Conservation (phyloP, 2,888 invertebrate genomes). For the Tenthredo mesomela region DNA sequence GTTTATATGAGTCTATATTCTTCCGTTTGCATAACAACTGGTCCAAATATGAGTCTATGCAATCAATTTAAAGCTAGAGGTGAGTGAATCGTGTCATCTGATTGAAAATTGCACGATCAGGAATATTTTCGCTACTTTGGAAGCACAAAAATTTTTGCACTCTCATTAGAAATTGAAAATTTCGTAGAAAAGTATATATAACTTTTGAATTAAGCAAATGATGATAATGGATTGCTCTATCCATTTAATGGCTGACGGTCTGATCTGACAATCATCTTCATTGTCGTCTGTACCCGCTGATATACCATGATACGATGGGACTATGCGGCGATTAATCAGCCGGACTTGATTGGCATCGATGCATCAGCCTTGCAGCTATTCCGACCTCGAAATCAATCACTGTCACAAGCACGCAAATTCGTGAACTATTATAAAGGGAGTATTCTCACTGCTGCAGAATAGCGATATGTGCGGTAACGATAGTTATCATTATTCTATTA, state of each 20-base stretch:
- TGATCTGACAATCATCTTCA: conserved; percentile 17
- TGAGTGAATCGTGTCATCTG: neutral
- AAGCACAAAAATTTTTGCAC: neutral
- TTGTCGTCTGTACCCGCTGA: neutral
- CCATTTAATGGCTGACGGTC: neutral
- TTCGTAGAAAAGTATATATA: neutral
- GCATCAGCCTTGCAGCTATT: conserved; percentile 1
- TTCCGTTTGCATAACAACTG: neutral
- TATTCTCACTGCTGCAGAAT: neutral
- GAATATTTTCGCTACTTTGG: neutral
- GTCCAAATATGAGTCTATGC: neutral
- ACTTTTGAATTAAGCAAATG: neutral
- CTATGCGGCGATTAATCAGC: neutral
- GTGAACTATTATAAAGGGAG: neutral
- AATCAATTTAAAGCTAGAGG: neutral
- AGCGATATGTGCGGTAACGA: neutral
- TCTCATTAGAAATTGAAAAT: neutral
- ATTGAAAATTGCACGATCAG: neutral
- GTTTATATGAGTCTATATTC: neutral
- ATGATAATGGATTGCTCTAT: neutral
- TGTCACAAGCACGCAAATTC: neutral
- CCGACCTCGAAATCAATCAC: neutral
- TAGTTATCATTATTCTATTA: neutral
- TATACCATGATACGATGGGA: neutral
- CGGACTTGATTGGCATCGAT: conserved; percentile 6